These are phyloP conservation scores for Forficula auricularia DNA, from an alignment of 1,140 invertebrate species.

Conservation along the genomic window DNA sequence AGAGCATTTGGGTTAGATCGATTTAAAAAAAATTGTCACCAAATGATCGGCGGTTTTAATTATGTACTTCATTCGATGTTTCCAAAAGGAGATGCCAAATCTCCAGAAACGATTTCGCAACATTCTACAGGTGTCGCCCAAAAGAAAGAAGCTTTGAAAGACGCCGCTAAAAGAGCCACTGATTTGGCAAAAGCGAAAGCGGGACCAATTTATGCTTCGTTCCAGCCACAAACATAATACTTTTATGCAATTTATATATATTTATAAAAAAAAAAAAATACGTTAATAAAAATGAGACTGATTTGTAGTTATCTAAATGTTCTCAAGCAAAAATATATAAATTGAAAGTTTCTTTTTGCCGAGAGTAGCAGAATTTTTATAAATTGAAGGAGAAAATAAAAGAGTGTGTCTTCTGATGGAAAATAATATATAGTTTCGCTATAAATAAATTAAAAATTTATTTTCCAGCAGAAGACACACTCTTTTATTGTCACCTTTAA, in stretches of 20 bases:
- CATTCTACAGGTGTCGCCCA: slow-evolving; percentile 17
- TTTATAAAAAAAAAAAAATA: too few relatives aligned
- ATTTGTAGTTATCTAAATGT: too few relatives aligned
- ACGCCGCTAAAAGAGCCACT: slow-evolving; percentile 53
- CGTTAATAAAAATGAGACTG: too few relatives aligned
- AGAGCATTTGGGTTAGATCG: slow-evolving; percentile 72
- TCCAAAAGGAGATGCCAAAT: slow-evolving; percentile 30
- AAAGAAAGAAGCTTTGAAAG: slow-evolving; percentile 45
- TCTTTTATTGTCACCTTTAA: too few relatives aligned
- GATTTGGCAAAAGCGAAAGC: slow-evolving; percentile 57
- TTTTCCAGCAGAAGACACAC: too few relatives aligned
- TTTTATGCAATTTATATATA: background rate
- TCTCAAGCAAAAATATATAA: too few relatives aligned
- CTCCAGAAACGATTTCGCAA: slow-evolving; percentile 18
- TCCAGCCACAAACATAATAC: slow-evolving; percentile 25
- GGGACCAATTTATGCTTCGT: slow-evolving; percentile 36
- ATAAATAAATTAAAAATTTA: too few relatives aligned
- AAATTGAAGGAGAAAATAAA: too few relatives aligned
- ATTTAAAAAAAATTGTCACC: slow-evolving; percentile 66
- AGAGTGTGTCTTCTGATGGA: too few relatives aligned
- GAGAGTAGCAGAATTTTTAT: too few relatives aligned
- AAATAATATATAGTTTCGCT: too few relatives aligned
- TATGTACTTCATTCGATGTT: slow-evolving; percentile 56
- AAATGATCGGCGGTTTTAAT: slow-evolving; percentile 70
- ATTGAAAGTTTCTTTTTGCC: too few relatives aligned